These are phyloP conservation scores for Actinia equina DNA, from an alignment of 64 coral and sea anemone species.

Conservation along the genomic window DNA sequence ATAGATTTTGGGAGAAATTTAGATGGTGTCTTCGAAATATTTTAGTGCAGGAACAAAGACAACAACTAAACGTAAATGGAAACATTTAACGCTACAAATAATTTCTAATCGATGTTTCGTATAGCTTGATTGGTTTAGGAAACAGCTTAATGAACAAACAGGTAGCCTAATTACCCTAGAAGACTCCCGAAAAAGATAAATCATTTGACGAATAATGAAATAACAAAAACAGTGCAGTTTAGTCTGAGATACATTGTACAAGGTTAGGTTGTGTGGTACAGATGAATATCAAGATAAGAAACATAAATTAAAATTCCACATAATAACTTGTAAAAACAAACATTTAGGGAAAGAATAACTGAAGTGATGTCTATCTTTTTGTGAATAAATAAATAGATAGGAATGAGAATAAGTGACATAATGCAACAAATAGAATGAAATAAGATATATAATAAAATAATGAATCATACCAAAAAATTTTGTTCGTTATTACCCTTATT, in stretches of 20 bases:
- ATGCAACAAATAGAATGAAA: no score
- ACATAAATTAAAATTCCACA: neutral
- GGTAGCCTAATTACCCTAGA: neutral
- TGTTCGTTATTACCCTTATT: no score
- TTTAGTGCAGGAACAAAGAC: no score
- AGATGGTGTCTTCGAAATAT: neutral
- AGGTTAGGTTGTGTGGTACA: neutral
- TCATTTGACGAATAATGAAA: neutral
- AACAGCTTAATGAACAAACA: neutral
- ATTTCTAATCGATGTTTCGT: neutral
- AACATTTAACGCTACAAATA: neutral
- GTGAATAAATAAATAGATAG: no score
- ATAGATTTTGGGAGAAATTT: neutral
- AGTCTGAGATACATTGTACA: neutral
- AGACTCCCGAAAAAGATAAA: no score
- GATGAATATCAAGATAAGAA: neutral
- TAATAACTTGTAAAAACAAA: neutral
- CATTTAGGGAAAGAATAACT: no score
- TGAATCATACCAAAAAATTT: no score
- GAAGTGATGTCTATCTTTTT: no score
- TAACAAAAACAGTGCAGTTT: neutral
- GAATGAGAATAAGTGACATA: no score
- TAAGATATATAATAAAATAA: no score
- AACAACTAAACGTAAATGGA: neutral
- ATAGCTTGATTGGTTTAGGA: neutral